Base-by-base conservation (phyloP, 2,888 invertebrate genomes). In the Andrena hattorfiana region DNA sequence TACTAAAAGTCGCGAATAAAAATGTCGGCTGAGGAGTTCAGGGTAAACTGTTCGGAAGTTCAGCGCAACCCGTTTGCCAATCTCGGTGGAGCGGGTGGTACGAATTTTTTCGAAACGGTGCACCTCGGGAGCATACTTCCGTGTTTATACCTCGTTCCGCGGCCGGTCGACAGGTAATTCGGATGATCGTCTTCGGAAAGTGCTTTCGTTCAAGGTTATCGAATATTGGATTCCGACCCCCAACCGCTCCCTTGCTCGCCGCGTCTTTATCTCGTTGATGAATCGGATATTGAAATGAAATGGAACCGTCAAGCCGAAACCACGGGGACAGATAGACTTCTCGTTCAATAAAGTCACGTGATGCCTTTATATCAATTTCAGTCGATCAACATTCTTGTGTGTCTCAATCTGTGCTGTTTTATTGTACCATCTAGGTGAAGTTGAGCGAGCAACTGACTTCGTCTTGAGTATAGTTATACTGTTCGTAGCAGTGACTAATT, bases 111-210 rank as follows among this genome's bases (percentile, higher is more conserved):
- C 56, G 67, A 32, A 35, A 63, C 51, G 51, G 54, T 35, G n/a
- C 23, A 51, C 20, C 28, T 2, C 66, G 5, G 28, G 20, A 16
- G 4, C 68, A 35, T 20, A 28, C 60, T 69, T 69, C 32, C 28
- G 35, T 26, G 75, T 60, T 75, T 51, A 49, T 60, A 26, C 26
- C 69, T 49, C 71, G 49, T 20, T 75, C n/a, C 28, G 8, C 51
- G 73, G 20, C 6, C 13, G 20, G 28, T 60, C 20, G 51, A 69
- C 70, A 51, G 70, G 70, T 69, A 75, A 75, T 62, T 75, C 35
- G 35, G 70, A 35, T 51, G 75, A 75, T 69, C 75, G 49, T 35
- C 26, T 49, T 6, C n/a, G 4, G 35, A 42, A 75, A 69, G 59
- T 26, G 32, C 35, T 48, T 13, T 2, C 51, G 49, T n/a, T 28